A percentile compares a stretch with the other conserved stretches of the same genome.
phyloP scores from a whole-genome alignment of 2,113 vertebrate species.

The Lepisosteus oculatus region DNA sequence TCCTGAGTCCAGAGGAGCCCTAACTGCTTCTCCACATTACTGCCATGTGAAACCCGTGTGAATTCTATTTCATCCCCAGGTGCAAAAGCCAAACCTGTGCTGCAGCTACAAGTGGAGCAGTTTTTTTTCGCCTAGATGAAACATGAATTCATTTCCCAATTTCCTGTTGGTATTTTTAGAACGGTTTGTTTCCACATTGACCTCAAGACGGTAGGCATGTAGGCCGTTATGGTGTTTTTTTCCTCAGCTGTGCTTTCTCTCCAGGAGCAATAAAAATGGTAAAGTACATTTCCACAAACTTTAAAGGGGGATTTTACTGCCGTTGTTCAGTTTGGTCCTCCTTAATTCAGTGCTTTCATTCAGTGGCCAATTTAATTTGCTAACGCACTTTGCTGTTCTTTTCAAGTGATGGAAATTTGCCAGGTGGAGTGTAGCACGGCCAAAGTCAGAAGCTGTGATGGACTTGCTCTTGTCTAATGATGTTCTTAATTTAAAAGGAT shows the following conservation, averaged over 20 bases:
- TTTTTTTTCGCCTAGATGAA: not conserved
- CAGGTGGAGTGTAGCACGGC: not conserved
- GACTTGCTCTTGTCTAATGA: conserved; percentile 4
- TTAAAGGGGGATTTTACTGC: not conserved
- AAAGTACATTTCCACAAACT: no score
- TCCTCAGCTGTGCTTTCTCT: not conserved
- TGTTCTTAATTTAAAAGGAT: not conserved
- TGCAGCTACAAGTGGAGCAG: not conserved
- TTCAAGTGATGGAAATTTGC: not conserved
- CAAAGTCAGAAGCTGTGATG: not conserved
- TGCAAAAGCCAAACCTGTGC: not conserved
- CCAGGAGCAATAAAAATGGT: no score
- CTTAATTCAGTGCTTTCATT: not conserved
- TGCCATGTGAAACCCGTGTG: no score
- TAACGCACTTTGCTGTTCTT: not conserved
- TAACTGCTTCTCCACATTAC: no score
- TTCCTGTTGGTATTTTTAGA: not conserved
- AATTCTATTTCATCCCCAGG: no score
- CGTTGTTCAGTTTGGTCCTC: not conserved
- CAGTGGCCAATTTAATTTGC: not conserved
- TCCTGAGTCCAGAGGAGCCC: no score
- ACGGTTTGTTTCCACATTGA: not conserved
- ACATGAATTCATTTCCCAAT: not conserved
- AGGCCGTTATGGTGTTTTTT: not conserved
- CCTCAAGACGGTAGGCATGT: not conserved